Conservation (phyloP, 2,113 vertebrate genomes). For the Hippocampus abdominalis region DNA sequence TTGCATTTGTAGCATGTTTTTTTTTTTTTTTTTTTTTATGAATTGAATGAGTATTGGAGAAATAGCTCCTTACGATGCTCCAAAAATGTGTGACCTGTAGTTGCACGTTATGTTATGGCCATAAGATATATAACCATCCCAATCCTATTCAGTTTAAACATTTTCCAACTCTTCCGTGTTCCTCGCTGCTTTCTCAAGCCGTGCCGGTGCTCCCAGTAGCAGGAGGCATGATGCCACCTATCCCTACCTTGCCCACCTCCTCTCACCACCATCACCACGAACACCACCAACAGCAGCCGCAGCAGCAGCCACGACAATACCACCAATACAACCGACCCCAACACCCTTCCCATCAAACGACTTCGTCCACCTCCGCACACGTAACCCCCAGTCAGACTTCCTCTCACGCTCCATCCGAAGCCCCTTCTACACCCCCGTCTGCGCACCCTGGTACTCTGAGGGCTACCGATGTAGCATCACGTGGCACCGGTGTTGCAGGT, state of each 20-base stretch:
- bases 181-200: conserved; percentile 60
- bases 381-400: conserved; percentile 14
- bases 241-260: conserved; percentile 63
- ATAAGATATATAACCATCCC: not conserved
- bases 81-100: not conserved
- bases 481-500: conserved; percentile 3
- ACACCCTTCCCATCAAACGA: conserved; percentile 22
- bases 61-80: not conserved
- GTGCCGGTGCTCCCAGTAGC: conserved; percentile 77
- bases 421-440: not conserved
- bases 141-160: not conserved
- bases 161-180: conserved; percentile 14
- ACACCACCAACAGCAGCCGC: conserved; percentile 38
- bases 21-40: not conserved
- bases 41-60: not conserved
- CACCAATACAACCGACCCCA: conserved; percentile 61
- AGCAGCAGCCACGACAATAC: conserved; percentile 25
- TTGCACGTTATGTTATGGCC: not conserved
- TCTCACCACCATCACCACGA: conserved; percentile 59
- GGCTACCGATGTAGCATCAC: conserved; percentile 3
- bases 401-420: not conserved
- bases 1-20: not conserved
- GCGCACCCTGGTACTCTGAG: not conserved
- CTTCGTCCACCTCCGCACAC: conserved; percentile 9
- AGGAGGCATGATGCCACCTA: conserved; percentile 77